Evolutionary conservation across 2,888 invertebrate genomes (phyloP).

Genomic region (Ceratothoa steindachneri): DNA sequence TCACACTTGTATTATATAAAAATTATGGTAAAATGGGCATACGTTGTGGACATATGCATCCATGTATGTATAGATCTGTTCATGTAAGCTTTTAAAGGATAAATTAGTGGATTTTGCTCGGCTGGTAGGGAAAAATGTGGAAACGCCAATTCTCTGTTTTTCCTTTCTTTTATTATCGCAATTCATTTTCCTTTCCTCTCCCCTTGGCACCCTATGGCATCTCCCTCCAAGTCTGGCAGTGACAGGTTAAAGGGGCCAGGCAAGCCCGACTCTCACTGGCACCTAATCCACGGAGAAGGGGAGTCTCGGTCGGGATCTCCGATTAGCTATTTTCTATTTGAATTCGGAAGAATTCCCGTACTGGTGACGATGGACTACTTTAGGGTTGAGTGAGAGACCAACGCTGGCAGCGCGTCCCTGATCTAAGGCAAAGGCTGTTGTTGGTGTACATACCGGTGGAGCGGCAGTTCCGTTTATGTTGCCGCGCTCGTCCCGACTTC

Average conservation of each 20-base stretch:
- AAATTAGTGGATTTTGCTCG: too few relatives aligned
- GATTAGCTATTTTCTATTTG: constrained; percentile 31
- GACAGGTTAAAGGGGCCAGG: constrained; percentile 47
- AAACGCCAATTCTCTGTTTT: not conserved
- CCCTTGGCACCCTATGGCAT: constrained; percentile 17
- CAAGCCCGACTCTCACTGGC: constrained; percentile 28
- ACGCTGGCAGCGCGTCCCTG: too few relatives aligned
- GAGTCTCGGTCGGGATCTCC: constrained; percentile 27
- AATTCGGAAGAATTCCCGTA: too few relatives aligned
- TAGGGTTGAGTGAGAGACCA: too few relatives aligned
- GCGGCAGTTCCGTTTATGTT: too few relatives aligned
- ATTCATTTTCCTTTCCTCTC: not conserved
- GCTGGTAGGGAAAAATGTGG: not conserved
- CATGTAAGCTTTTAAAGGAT: too few relatives aligned
- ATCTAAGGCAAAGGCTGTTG: too few relatives aligned
- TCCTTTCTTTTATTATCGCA: not conserved
- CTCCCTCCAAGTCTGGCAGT: constrained; percentile 30
- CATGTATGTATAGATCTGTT: too few relatives aligned
- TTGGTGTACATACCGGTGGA: not conserved
- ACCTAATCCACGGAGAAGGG: constrained; percentile 32
- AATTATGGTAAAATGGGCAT: too few relatives aligned
- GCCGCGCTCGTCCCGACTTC: not conserved
- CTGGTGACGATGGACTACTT: too few relatives aligned
- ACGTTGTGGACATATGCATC: too few relatives aligned
- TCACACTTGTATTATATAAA: too few relatives aligned